These are phyloP conservation scores for Cancer borealis DNA, from an alignment of 2,888 invertebrate species.

Conservation along the genomic window DNA sequence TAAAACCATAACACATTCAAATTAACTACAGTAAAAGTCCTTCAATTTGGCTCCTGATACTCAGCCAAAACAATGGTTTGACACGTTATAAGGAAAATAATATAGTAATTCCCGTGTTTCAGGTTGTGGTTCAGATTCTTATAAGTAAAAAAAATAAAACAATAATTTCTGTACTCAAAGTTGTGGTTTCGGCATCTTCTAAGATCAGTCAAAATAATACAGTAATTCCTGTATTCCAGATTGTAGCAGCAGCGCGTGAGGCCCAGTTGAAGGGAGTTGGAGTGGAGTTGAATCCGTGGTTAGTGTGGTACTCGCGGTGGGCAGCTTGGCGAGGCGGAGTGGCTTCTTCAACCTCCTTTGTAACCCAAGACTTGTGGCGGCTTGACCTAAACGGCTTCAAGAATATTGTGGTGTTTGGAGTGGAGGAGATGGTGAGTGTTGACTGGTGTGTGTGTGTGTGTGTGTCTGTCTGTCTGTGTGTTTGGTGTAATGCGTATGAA, in stretches of 20 bases:
- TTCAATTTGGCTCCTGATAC: too few species aligned
- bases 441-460: background rate
- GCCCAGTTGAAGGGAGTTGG: slow-evolving; percentile 89
- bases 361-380: slow-evolving; percentile 81
- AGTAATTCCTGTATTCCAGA: slow-evolving; percentile 79
- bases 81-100: too few species aligned
- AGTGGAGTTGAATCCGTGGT: slow-evolving; percentile 94
- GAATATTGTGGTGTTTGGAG: slow-evolving; percentile 95
- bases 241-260: slow-evolving; percentile 86
- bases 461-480: too few species aligned
- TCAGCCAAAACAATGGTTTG: too few species aligned
- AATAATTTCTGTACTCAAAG: too few species aligned
- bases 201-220: background rate
- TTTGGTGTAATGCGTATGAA: too few species aligned
- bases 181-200: too few species aligned
- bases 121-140: too few species aligned
- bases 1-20: too few species aligned
- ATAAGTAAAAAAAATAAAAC: too few species aligned
- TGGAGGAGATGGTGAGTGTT: slow-evolving; percentile 90
- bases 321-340: slow-evolving; percentile 83
- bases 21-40: too few species aligned
- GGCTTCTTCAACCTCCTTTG: slow-evolving; percentile 83
- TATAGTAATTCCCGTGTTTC: too few species aligned
- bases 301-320: slow-evolving; percentile 90
- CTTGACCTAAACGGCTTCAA: slow-evolving; percentile 87